Conservation (phyloP, 2,888 invertebrate species). For the Lasioglossum vierecki region DNA sequence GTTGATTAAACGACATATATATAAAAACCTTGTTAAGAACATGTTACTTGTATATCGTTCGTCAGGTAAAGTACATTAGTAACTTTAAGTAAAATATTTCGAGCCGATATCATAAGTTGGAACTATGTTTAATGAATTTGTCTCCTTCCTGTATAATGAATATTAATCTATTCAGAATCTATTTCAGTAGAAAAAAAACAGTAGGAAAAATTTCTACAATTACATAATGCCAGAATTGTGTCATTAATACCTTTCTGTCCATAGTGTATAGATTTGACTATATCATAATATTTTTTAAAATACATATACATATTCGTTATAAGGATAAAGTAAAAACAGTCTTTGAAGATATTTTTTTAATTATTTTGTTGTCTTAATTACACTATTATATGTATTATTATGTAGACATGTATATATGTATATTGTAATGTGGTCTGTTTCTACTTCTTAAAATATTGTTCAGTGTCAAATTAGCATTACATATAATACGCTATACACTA, state of each 20-base stretch:
- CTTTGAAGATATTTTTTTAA: neutral
- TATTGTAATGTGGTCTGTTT: constrained; percentile 7
- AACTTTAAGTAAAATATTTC: neutral
- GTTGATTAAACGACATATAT: constrained; percentile 72
- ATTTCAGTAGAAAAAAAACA: no score
- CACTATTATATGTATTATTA: neutral
- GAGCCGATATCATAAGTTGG: neutral
- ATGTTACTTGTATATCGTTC: neutral
- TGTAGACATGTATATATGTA: no score
- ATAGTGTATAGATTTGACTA: neutral
- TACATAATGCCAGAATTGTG: neutral
- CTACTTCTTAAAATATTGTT: neutral
- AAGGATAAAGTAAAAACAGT: neutral
- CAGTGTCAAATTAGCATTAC: neutral
- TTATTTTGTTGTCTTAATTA: neutral
- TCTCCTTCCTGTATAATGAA: neutral
- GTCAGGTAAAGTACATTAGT: neutral
- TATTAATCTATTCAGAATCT: neutral
- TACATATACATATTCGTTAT: neutral
- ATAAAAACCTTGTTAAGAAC: neutral
- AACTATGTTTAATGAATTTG: constrained; percentile 8
- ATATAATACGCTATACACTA: neutral
- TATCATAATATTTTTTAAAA: neutral
- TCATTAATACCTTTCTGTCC: neutral
- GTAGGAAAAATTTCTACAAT: neutral